Evolutionary conservation across 2,888 invertebrate species (phyloP).

Genomic region (Platycheirus rosarum): DNA sequence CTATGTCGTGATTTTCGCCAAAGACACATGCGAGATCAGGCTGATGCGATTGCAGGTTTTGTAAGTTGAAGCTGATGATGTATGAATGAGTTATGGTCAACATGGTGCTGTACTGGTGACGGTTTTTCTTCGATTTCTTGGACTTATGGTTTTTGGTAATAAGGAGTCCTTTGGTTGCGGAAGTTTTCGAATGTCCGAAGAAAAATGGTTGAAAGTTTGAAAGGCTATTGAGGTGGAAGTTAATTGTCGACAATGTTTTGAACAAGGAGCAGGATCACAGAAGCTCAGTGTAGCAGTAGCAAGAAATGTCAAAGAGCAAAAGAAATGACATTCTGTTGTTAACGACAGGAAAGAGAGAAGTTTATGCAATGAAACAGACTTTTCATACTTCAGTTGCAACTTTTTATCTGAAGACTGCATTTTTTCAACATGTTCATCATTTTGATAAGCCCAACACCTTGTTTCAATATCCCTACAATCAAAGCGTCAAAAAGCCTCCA

Average conservation of each 20-base stretch:
- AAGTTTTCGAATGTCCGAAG: no score
- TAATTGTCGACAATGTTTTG: no score
- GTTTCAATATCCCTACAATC: background rate
- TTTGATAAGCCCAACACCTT: background rate
- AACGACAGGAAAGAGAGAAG: no score
- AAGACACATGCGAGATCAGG: slow-evolving; percentile 57
- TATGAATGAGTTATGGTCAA: slow-evolving; percentile 11
- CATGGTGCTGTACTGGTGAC: slow-evolving; percentile 23
- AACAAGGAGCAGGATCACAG: no score
- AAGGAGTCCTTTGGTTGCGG: no score
- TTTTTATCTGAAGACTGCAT: slow-evolving; percentile 13
- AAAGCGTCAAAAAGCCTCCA: slow-evolving; percentile 13
- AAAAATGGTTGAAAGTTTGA: no score
- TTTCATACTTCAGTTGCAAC: no score
- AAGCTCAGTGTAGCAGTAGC: no score
- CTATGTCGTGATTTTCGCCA: slow-evolving; percentile 55
- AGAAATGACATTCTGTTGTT: no score
- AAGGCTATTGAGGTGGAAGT: no score
- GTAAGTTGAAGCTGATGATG: slow-evolving; percentile 18
- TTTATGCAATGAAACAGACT: no score
- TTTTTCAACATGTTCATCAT: background rate
- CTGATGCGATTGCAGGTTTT: slow-evolving; percentile 33
- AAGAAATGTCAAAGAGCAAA: no score
- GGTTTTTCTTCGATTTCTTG: slow-evolving; percentile 3
- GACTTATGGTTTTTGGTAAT: background rate